Evolutionary conservation across 35 echinoderm and acorn worm species (phyloP), one percentile per base, ranked within the genome.

Genomic region (Ophiothrix spiculata): DNA sequence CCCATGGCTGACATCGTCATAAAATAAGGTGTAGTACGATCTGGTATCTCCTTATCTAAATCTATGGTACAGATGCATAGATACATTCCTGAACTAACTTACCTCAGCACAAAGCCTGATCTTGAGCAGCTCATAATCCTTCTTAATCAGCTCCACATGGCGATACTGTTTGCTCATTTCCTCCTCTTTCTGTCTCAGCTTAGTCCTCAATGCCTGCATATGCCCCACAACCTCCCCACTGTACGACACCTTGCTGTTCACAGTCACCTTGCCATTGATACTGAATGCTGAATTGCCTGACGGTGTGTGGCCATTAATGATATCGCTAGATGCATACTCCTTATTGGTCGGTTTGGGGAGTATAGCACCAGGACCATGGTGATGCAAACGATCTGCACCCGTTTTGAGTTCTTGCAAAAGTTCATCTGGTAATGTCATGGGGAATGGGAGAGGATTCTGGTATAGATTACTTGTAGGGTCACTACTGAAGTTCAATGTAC

Each of bases 51-150:
- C n/a, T n/a, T n/a, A n/a, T n/a, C n/a, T n/a, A n/a, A n/a, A n/a
- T n/a, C n/a, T n/a, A n/a, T n/a, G n/a, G n/a, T n/a, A n/a, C n/a
- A n/a, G n/a, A n/a, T n/a, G n/a, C n/a, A n/a, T n/a, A n/a, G n/a
- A n/a, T n/a, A n/a, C n/a, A n/a, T n/a, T n/a, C n/a, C n/a, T n/a
- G n/a, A n/a, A n/a, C n/a, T n/a, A n/a, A 79, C 88, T 91, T 39
- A 95, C 93, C 89, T 95, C 93, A 28, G 88, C 84, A 37, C 63
- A 77, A 15, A 95, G 63, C 56, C 81, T 83, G 69, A 91, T 76
- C 42, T 83, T 95, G 29, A 95, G 37, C 16, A 76, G 77, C 46
- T 95, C 93, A 14, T 81, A 32, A 2, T 95, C 93, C 64, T 91
- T 95, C 81, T 83, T 87, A 40, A 91, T 75, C 56, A 86, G 84